Evolutionary conservation across 2,888 invertebrate genomes (phyloP).

Genomic region (Andricus quercusramuli): DNA sequence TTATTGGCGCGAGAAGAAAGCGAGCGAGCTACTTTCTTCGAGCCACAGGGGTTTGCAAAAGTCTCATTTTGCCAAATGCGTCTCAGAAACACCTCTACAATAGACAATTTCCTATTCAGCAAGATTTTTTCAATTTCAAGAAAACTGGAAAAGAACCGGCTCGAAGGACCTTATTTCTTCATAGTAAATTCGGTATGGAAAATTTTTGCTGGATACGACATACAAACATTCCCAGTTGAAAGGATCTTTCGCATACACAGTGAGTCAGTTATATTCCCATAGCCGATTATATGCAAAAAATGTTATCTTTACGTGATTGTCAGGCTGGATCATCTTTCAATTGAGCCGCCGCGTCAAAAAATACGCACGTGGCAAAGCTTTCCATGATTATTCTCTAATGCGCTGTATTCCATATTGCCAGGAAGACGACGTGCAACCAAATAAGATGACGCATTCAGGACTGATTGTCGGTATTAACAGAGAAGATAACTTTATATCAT

Average conservation of each 20-base stretch:
- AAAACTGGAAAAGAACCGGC: not conserved
- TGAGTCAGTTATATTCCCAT: constrained; percentile 3
- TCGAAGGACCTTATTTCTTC: not conserved
- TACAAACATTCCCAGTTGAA: constrained; percentile 8
- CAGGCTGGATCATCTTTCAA: constrained; percentile 17
- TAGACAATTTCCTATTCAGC: no score
- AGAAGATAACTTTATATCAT: no score
- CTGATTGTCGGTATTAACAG: not conserved
- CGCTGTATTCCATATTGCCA: no score
- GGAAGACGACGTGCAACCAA: not conserved
- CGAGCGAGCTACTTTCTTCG: constrained; percentile 53
- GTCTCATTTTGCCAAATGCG: not conserved
- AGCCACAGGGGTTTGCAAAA: not conserved
- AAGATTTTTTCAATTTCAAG: no score
- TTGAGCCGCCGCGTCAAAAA: constrained; percentile 23
- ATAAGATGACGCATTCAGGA: not conserved
- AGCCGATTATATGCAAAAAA: constrained; percentile 14
- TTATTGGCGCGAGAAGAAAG: constrained; percentile 56
- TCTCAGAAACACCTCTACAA: not conserved
- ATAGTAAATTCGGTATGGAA: not conserved
- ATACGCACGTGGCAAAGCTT: not conserved
- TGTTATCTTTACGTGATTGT: constrained; percentile 18
- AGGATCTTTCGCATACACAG: not conserved
- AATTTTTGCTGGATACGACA: not conserved
- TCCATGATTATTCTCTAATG: not conserved